phyloP scores from a whole-genome alignment of 23 tunicate genomes.

The Styela plicata region DNA sequence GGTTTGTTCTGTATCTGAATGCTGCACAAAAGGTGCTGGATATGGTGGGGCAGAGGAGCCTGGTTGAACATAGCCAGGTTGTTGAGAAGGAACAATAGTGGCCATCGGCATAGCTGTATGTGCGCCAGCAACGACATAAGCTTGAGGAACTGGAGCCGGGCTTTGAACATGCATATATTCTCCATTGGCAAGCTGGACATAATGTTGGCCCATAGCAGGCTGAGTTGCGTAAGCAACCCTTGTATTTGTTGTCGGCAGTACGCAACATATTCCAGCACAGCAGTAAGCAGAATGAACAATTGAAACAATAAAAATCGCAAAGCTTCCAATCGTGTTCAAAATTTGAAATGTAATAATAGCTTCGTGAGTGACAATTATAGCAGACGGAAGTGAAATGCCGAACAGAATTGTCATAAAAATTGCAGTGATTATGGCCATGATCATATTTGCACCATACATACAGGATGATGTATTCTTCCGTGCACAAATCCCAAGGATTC shows the following conservation, averaged over 20 bases:
- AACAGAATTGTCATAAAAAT: neutral
- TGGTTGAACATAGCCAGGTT: neutral
- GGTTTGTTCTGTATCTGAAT: neutral
- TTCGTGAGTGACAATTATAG: neutral
- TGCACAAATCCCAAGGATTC: conserved; percentile 18
- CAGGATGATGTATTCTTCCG: neutral
- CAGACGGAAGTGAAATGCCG: neutral
- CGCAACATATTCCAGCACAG: conserved; percentile 2
- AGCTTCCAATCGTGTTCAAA: neutral
- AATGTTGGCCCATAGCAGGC: neutral
- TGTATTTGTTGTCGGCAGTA: neutral
- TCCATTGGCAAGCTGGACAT: neutral
- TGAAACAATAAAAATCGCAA: conserved; percentile 1
- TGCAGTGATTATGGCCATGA: conserved; percentile 8
- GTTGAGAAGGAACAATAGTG: neutral
- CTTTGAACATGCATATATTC: neutral
- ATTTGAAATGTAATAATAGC: neutral
- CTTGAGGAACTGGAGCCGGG: neutral
- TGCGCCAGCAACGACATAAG: neutral
- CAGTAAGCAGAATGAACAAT: conserved; percentile 27
- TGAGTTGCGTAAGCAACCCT: neutral
- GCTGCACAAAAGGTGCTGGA: neutral
- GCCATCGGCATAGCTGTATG: neutral
- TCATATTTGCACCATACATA: conserved; percentile 18
- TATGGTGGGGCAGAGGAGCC: neutral